Percentiles rank a stretch among this genome's conserved stretches.
Evolutionary conservation across 2,888 invertebrate species (phyloP).

Genomic region (Leucophora obtusa): DNA sequence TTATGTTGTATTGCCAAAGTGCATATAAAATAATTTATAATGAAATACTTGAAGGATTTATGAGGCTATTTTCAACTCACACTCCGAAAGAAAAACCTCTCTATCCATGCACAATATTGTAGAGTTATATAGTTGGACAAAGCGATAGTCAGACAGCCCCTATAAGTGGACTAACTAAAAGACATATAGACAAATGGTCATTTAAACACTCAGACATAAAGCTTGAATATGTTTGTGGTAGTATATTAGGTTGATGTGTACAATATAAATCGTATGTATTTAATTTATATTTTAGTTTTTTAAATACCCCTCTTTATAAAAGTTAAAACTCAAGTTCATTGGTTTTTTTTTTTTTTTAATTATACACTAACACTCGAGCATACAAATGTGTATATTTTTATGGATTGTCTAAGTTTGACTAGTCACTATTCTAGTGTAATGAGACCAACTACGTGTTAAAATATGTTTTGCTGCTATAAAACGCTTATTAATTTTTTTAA

Average conservation of each 20-base stretch:
- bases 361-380: not conserved
- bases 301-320: conserved; percentile 13
- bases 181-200: conserved; percentile 14
- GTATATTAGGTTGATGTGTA: conserved; percentile 18
- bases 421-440: not conserved
- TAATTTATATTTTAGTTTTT: conserved; percentile 31
- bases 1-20: conserved; percentile 38
- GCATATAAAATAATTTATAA: conserved; percentile 62
- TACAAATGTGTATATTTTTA: not conserved
- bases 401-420: not conserved
- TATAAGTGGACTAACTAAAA: not conserved
- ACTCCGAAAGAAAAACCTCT: not conserved
- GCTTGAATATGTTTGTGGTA: not conserved
- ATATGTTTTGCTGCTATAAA: no score
- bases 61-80: conserved; percentile 56
- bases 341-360: conserved; percentile 9
- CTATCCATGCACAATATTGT: not conserved
- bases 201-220: conserved; percentile 30
- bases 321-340: conserved; percentile 48
- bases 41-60: conserved; percentile 62
- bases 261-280: conserved; percentile 37
- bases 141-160: not conserved
- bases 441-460: not conserved
- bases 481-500: no score
- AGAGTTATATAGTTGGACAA: not conserved